Evolutionary conservation across 2,888 invertebrate genomes (phyloP), one percentile per base, ranked within the genome.

Genomic region (Cryptophagus acutangulus): DNA sequence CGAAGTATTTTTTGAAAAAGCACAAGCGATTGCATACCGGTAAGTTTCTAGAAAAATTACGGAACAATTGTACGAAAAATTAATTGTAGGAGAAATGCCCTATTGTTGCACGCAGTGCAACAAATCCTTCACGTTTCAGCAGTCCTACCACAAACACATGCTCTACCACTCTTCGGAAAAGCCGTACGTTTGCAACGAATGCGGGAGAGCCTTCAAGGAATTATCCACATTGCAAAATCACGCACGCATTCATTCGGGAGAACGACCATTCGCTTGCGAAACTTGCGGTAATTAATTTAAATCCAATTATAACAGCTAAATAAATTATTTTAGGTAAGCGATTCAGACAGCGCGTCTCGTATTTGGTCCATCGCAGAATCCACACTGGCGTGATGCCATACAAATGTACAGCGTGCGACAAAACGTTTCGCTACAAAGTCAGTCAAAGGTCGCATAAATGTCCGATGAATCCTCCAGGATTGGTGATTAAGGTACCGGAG

Each of bases 381-480:
- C 88, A 89, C 56, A 85, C 88, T 1, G 89, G 88, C 18, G 87
- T 78, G 0, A 86, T 88, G 87, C 89, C 89, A 1, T 89, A 89
- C 61, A 84, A 83, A 66, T 89, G 89, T 59, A 81, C 82, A 29
- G 77, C 79, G 4, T 90, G 89, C 62, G 78, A 84, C 37, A 87
- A 86, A 72, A 83, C 75, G 59, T 89, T 89, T 63, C 77, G 89
- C 43, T 89, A 89, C 57, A 89, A 89, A 76, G 87, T 88, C 6
- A 87, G 87, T 36, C 85, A 87, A 65, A 75, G 86, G 58, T 87
- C 87, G 2, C 88, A 89, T 59, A 88, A 87, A 69, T 89, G 88
- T 59, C 74, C 77, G 43, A 72, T 72, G 2, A 79, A 79, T 58
- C 76, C 79, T 38, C 76, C 78, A 18, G 80, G 77, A 10, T 73